Evolutionary conservation across 1,140 invertebrate genomes (phyloP).

Genomic region (Drosophila rhopaloa): DNA sequence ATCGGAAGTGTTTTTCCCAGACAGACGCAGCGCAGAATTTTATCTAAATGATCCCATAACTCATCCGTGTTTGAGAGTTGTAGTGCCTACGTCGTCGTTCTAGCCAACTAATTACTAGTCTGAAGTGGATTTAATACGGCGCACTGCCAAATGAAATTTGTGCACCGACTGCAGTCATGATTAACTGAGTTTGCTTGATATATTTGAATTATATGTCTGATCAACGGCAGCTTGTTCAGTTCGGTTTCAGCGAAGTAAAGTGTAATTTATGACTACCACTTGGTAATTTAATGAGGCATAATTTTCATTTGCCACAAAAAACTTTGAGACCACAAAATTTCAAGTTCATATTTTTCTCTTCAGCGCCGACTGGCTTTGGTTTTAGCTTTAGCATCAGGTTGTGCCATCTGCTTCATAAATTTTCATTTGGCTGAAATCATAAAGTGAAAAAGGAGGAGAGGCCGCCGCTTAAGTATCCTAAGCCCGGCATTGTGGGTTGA

Average conservation of each 20-base stretch:
- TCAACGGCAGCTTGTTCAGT: conserved; percentile 3
- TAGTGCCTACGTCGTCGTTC: conserved; percentile 27
- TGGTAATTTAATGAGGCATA: conserved; percentile 68
- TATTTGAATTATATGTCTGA: conserved; percentile 9
- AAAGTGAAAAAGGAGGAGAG: conserved; percentile 34
- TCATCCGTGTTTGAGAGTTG: conserved; percentile 8
- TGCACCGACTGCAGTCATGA: conserved; percentile 33
- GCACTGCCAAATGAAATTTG: not conserved
- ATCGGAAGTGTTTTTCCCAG: conserved; percentile 43
- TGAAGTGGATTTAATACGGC: conserved; percentile 14
- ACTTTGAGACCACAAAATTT: conserved; percentile 46
- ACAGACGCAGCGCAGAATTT: not conserved
- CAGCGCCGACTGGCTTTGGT: conserved; percentile 28
- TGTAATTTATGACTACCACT: conserved; percentile 55
- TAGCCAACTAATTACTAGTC: conserved; percentile 38
- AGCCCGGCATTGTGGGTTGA: conserved; percentile 48
- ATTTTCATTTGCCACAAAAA: conserved; percentile 71
- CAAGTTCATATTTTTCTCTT: conserved; percentile 57
- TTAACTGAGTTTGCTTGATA: conserved; percentile 32
- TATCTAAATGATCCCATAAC: conserved; percentile 39
- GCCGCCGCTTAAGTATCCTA: conserved; percentile 38
- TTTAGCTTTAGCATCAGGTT: conserved; percentile 43
- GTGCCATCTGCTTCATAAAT: conserved; percentile 70
- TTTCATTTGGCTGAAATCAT: conserved; percentile 69
- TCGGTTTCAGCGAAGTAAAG: conserved; percentile 25